Conservation (phyloP, 2,113 vertebrate genomes). For the Gymnobelideus leadbeateri region DNA sequence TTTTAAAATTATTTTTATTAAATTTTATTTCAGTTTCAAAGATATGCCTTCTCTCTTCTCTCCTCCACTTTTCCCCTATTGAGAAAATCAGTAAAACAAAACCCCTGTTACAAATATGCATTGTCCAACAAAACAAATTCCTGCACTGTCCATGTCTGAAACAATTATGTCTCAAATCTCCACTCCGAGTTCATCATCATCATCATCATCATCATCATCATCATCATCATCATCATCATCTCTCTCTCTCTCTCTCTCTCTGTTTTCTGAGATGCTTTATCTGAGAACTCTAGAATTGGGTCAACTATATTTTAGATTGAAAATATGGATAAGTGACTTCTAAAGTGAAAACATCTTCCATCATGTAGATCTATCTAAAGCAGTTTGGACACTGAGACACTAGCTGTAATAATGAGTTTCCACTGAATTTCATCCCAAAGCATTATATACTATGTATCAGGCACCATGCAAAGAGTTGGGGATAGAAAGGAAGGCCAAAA, state of each 20-base stretch:
- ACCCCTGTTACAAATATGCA: neutral
- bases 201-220: too few relatives aligned
- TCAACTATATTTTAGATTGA: neutral
- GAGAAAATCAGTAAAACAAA: neutral
- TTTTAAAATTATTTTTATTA: neutral
- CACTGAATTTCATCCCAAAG: neutral
- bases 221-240: too few relatives aligned
- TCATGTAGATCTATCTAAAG: neutral
- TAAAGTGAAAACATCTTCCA: neutral
- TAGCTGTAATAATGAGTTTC: neutral
- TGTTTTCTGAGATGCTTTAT: neutral
- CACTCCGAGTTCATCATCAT: neutral
- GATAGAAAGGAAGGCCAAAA: neutral
- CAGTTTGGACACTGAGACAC: neutral
- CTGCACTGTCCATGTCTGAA: neutral
- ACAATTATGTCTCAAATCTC: neutral
- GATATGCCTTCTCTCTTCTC: neutral
- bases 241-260: too few relatives aligned
- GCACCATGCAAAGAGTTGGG: neutral
- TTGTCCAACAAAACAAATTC: neutral
- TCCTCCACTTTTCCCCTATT: neutral
- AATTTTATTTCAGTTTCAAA: neutral
- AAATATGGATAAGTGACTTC: neutral
- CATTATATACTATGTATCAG: neutral
- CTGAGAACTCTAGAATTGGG: neutral